Evolutionary conservation across 2,888 invertebrate genomes (phyloP), one percentile per base, ranked within the genome.

Genomic region (Drosophila gaucha): DNA sequence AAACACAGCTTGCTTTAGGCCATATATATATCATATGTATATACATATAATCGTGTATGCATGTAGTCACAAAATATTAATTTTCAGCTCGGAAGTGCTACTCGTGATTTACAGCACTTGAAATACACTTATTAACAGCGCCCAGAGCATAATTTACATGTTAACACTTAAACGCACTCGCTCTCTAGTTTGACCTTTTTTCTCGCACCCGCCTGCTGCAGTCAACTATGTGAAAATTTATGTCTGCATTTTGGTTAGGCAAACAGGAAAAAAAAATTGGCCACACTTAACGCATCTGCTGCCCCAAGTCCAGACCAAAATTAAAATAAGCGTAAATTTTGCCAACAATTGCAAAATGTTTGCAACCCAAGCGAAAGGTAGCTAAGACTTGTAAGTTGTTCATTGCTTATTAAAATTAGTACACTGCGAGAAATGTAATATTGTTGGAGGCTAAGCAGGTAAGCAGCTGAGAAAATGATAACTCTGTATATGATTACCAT

Each of bases 291-390:
- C 83, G 63, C 88, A 85, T 75, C 86, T 74, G 86, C 82, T 57
- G 82, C 73, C 57, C 43, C 38, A 24, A 63, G 18, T 30, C 22
- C 22, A 30, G 10, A 18, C 35, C 35, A n/a, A 80, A 80, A 88
- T 85, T 80, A 76, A 83, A 80, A 89, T 59, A 55, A 83, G 86
- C 85, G 89, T 80, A 90, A 86, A 90, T 90, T 91, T 89, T 89
- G 90, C 91, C 91, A 89, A 87, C 89, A 90, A 90, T 80, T 90
- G 90, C 91, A 89, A 89, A 90, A 88, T 82, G 55, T 52, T 68
- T 55, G 18, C 51, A 70, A 14, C 30, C 57, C 36, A 28, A 16
- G 38, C 49, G 24, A 66, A 72, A 72, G 57, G 33, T 52, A 22
- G 39, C 28, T 52, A 12, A 50, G 18, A 66, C 44, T 39, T 43